Base-by-base conservation (phyloP, 1,140 invertebrate genomes). In the Cecropterus lyciades region DNA sequence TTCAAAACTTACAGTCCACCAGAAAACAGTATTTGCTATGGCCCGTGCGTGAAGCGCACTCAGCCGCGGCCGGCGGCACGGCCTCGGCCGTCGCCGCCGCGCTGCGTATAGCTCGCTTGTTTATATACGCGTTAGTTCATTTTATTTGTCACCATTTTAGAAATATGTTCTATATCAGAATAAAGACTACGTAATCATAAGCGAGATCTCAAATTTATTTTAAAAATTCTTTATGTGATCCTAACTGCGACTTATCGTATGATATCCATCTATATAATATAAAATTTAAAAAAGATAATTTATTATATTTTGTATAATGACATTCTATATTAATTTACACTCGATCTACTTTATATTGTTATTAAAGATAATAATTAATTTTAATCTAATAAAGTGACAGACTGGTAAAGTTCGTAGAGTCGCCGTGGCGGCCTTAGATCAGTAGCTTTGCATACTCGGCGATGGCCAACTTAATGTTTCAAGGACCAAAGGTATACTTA, bases 151-250 rank as follows among this genome's bases (percentile, higher is more conserved):
- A 82, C 78, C 81, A 86, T 87, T 78, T 84, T 90, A 90, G 86
- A 85, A 70, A 82, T 85, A 82, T 88, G 84, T 86, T 90, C 85
- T 89, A 87, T 90, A 90, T 92, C 87, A 90, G 81, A 87, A 82
- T 83, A 88, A 89, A 90, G 89, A 89, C 87, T 89, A 92, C 85
- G 83, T 92, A 92, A 91, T 89, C 85, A 82, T 92, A 92, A 92
- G 89, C 89, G 88, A 92, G 89, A 91, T 92, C 89, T 92, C 89
- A 92, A 92, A 89, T 92, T 90, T 89, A 87, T 89, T 90, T 91
- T 83, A 87, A 90, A 87, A 88, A 89, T 92, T 90, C 85, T 77
- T 92, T 89, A 84, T 88, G 80, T 92, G 78, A 91, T 92, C 84
- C 82, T 88, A 87, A 87, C 80, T 89, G 84, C 84, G 80, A 89